Evolutionary conservation across 2,888 invertebrate genomes (phyloP), one percentile per base, ranked within the genome.

Genomic region (Lithophane socia): DNA sequence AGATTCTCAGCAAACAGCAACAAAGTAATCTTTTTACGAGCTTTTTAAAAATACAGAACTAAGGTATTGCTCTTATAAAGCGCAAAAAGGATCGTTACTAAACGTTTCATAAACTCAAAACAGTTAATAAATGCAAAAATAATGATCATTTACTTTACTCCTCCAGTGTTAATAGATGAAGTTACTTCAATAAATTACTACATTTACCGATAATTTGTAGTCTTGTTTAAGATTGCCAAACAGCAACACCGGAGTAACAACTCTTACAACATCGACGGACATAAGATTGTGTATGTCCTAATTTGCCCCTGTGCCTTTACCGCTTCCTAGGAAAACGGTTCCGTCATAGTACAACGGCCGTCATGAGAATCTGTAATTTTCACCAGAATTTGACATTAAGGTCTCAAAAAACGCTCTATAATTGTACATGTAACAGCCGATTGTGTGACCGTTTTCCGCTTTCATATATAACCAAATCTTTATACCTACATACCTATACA

Each of bases 91-190:
- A 54, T 24, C 2, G 67, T 56, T 21, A 65, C 5, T 49, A n/a
- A 71, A 49, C 12, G 9, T 37, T 66, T 42, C 66, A 42, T n/a
- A n/a, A 42, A 24, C 49, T 49, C 1, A 67, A 18, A 63, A 49
- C 37, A n/a, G 12, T 13, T 21, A 44, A 5, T 58, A 47, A 29
- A 12, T 56, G 0, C 16, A 29, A 52, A 52, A 24, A 24, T 21
- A 16, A 71, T 10, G 2, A 21, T 21, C 7, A n/a, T 1, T 24
- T 18, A 18, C 18, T 69, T 37, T 16, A 16, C 47, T 24, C 4
- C 16, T 42, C 16, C n/a, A n/a, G 47, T 75, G 21, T 74, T 56
- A 12, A 64, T 47, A n/a, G 5, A 73, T 10, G n/a, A 44, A 54
- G 52, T 21, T 18, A 73, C 42, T 37, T 21, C 10, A 21, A 60